Conservation (phyloP, 2,797 vertebrate species). For the Artibeus lituratus region DNA sequence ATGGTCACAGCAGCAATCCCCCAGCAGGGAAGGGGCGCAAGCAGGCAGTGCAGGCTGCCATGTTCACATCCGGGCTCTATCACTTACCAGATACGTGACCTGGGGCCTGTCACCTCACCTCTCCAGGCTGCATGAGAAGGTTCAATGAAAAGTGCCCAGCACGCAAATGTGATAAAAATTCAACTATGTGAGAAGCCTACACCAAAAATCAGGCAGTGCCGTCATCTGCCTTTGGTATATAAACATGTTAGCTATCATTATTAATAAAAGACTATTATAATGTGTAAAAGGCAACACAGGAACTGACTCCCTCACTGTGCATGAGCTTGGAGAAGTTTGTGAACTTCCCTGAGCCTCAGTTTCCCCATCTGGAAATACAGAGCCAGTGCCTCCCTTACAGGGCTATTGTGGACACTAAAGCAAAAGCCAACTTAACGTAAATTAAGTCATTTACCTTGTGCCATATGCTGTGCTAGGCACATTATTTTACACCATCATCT, state of each 20-base stretch:
- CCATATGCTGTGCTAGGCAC: background rate
- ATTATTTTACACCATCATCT: background rate
- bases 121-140: background rate
- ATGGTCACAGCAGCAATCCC: background rate
- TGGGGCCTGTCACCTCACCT: background rate
- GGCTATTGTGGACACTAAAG: background rate
- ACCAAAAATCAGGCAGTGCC: background rate
- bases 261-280: background rate
- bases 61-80: background rate
- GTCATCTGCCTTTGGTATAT: background rate
- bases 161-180: background rate
- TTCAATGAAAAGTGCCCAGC: background rate
- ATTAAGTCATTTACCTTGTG: background rate
- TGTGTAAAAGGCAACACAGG: background rate
- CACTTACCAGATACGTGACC: background rate
- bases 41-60: background rate
- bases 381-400: background rate
- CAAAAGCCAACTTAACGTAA: background rate
- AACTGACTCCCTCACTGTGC: background rate
- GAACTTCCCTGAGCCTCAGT: constrained; percentile 20
- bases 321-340: background rate
- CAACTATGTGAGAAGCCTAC: background rate
- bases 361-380: background rate
- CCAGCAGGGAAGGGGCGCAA: background rate
- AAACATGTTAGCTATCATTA: background rate